Base-by-base conservation (phyloP, 2,797 vertebrate species). In the Danio tinwini region DNA sequence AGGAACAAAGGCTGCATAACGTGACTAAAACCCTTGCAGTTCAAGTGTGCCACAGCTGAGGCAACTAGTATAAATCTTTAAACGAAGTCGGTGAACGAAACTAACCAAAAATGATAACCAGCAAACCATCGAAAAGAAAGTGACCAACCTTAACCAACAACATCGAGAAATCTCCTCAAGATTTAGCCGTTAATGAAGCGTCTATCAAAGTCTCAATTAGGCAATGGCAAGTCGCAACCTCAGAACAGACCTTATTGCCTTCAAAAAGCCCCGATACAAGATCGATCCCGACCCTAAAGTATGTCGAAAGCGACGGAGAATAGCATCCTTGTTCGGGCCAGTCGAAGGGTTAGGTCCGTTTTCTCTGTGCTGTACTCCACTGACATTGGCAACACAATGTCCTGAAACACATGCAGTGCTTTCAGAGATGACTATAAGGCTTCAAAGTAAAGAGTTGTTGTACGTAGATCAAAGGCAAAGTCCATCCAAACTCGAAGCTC, bases 341-440 rank as follows among this genome's bases (percentile, higher is more conserved):
- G 49, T 69, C 6, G 40, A 79, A 79, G 49, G 49, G 52, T 17
- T 63, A 61, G 47, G 63, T 69, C 73, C 64, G 40, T 69, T 47
- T 39, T 77, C 19, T 76, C 29, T 42, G 53, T 80, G 53, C 50
- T 56, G 64, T 58, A 70, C 87, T 82, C 88, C 76, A 81, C 68
- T 69, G 70, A 77, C 62, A 81, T 44, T 76, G 42, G 81, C 64
- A 76, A 82, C 62, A 85, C 68, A 73, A 71, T 78, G 75, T 80
- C 84, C 59, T 75, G 76, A 75, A 83, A 88, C 88, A 82, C 88
- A 81, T 79, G 17, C 78, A 53, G 71, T 78, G 81, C 70, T 81
- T 67, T 72, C 87, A 92, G 80, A 79, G 88, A 92, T 92, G 90
- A 93, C 90, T 91, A 90, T 90, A 83, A 93, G 91, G 92, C 91